Evolutionary conservation across 2,888 invertebrate genomes (phyloP).

Genomic region (Lasioglossum zephyrum): DNA sequence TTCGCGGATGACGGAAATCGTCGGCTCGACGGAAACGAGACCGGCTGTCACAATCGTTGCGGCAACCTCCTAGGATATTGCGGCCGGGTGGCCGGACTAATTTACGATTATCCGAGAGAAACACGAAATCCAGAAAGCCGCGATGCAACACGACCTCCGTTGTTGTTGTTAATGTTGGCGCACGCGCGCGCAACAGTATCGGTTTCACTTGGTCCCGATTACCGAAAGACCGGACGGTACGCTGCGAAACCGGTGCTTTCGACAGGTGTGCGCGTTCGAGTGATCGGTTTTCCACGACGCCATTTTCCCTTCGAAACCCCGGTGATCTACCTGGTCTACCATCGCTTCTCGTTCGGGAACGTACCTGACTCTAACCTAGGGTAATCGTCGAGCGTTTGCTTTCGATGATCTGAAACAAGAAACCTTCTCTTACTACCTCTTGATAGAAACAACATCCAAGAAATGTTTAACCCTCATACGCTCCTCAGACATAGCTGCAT

Average conservation of each 20-base stretch:
- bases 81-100: conserved; percentile 38
- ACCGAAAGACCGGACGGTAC: conserved; percentile 39
- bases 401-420: conserved; percentile 80
- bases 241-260: conserved; percentile 42
- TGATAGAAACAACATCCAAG: neutral
- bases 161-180: neutral
- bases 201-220: conserved; percentile 40
- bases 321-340: neutral
- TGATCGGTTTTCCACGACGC: conserved; percentile 3
- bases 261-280: conserved; percentile 27
- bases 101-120: conserved; percentile 44
- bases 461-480: too few relatives aligned
- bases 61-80: conserved; percentile 58
- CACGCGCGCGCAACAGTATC: conserved; percentile 3
- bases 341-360: conserved; percentile 44
- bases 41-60: conserved; percentile 52
- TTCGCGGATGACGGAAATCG: conserved; percentile 57
- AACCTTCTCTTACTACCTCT: neutral
- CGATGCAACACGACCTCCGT: conserved; percentile 18
- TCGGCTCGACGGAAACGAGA: conserved; percentile 55
- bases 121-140: conserved; percentile 31
- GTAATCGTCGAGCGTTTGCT: conserved; percentile 81
- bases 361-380: conserved; percentile 83
- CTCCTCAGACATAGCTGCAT: too few relatives aligned
- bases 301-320: neutral